phyloP scores from a whole-genome alignment of 2,888 invertebrate species.

The Orchesellides sinensis region DNA sequence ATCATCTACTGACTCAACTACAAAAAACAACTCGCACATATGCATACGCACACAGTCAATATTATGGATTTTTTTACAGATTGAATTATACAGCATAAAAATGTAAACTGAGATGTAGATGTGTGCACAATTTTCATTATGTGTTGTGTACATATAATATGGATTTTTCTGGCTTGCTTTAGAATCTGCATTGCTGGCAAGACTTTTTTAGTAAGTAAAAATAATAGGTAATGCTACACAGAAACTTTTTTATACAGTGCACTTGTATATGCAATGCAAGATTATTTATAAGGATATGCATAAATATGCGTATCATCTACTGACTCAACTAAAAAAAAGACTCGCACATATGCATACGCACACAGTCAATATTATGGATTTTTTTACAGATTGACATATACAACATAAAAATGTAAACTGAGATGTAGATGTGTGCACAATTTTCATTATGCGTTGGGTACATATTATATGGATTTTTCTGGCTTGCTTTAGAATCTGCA shows the following conservation, averaged over 20 bases:
- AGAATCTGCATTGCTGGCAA: too few relatives aligned
- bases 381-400: neutral
- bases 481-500: too few relatives aligned
- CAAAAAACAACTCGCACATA: neutral
- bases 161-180: too few relatives aligned
- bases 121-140: too few relatives aligned
- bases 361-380: neutral
- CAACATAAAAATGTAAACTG: neutral
- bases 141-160: too few relatives aligned
- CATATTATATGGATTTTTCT: too few relatives aligned
- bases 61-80: neutral
- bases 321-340: neutral
- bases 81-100: neutral
- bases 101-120: neutral
- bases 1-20: neutral
- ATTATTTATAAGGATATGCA: neutral
- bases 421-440: neutral
- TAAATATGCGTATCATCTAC: neutral
- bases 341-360: neutral
- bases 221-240: conserved; percentile 15
- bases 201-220: neutral
- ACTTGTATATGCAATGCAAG: neutral
- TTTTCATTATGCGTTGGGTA: too few relatives aligned
- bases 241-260: conserved; percentile 18
- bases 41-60: neutral